These are phyloP conservation scores for Lanistes nyassanus DNA, from an alignment of 1,140 invertebrate genomes.

Conservation along the genomic window DNA sequence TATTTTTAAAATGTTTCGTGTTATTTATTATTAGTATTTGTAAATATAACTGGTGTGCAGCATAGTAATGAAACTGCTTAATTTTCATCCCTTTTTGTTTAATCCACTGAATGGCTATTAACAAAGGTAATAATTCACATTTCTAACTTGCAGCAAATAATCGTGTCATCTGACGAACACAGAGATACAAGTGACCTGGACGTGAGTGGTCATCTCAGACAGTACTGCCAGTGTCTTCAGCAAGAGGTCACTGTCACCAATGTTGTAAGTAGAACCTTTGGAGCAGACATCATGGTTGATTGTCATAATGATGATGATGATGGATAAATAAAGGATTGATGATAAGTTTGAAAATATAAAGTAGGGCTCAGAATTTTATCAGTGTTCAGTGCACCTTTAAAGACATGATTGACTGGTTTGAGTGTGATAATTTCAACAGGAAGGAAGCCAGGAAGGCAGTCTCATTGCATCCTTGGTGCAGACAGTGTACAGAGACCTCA, in stretches of 20 bases:
- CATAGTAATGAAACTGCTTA: neutral
- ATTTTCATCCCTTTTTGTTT: no score
- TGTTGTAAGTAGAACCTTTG: constrained; percentile 26
- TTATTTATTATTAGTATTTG: neutral
- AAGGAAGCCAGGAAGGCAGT: constrained; percentile 35
- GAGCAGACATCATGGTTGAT: neutral
- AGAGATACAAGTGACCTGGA: constrained; percentile 8
- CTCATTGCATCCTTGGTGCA: constrained; percentile 43
- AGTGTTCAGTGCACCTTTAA: no score
- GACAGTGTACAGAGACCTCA: constrained; percentile 39
- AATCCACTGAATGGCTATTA: no score
- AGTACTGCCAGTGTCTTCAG: constrained; percentile 35
- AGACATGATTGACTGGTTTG: no score
- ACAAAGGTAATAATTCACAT: no score
- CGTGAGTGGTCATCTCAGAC: constrained; percentile 27
- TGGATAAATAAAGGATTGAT: no score
- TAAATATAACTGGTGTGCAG: neutral
- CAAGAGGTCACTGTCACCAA: constrained; percentile 38
- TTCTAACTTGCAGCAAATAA: constrained; percentile 1
- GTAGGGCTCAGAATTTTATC: no score
- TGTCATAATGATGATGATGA: no score
- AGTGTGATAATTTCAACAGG: constrained; percentile 23
- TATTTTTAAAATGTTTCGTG: neutral
- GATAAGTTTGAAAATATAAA: no score
- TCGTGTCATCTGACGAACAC: neutral